Evolutionary conservation across 2,113 vertebrate species (phyloP), one percentile per base, ranked within the genome.

Genomic region (Lepisosteus oculatus): DNA sequence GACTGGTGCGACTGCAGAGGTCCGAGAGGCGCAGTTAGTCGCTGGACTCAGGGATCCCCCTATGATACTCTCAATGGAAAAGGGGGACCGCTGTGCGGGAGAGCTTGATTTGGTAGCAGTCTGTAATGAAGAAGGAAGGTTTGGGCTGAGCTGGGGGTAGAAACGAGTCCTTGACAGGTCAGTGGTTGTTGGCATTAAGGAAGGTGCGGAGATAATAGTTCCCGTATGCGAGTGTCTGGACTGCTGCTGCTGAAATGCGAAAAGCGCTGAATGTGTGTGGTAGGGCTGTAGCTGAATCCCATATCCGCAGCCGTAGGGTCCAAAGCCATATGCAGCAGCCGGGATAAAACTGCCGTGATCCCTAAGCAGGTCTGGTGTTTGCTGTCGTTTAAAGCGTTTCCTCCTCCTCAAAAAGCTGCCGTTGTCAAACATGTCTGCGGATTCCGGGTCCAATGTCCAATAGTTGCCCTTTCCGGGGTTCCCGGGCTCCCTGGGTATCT

Each of bases 21-120:
- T 93, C 89, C 94, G 92, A 9, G 91, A 91, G n/a, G 82, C 85
- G 72, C 86, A 90, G 74, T 80, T 78, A 68, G 82, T 78, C 29
- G 29, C 29, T 3, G 93, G 86, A 80, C 89, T 92, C 61, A 91
- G 73, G 15, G 91, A 84, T 65, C 91, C 90, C 0, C 95, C 95
- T 75, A 97, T 95, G 84, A 97, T 93, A 75, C 94, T 97, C 81
- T 96, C 95, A 80, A 97, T 97, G 85, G 95, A 97, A 87, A 97
- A 97, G 42, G 95, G 89, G 0, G 95, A 94, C 6, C 92, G 85
- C 75, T 93, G 90, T 80, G 84, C 87, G 7, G 90, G 87, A 3
- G 88, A 84, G 73, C 79, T 79, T 72, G 85, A 80, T 75, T 82
- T 94, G 62, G 80, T 84, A 6, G 88, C 81, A 69, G 91, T 87